Percentiles rank a stretch among this genome's conserved stretches.
Conservation (phyloP, 53 echinoderm and acorn worm species). For the Mesocentrotus franciscanus region DNA sequence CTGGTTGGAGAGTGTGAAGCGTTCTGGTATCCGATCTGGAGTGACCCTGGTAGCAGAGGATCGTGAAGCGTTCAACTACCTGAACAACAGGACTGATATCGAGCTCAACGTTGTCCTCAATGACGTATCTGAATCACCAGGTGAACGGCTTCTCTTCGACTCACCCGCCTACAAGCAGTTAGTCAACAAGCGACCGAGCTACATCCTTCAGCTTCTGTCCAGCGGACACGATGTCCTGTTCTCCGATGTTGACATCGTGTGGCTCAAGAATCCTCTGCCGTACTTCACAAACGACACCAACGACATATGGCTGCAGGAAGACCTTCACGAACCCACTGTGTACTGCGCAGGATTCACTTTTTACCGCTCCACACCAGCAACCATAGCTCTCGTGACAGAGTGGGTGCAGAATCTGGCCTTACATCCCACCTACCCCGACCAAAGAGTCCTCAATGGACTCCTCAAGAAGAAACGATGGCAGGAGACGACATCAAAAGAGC, state of each 20-base stretch:
- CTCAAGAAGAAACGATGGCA: constrained; percentile 54
- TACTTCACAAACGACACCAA: constrained; percentile 70
- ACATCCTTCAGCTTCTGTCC: constrained; percentile 71
- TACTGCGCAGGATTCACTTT: constrained; percentile 86
- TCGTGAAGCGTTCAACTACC: constrained; percentile 59
- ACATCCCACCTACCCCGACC: constrained; percentile 72
- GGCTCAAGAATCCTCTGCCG: constrained; percentile 81
- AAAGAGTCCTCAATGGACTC: constrained; percentile 72
- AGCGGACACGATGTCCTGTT: constrained; percentile 81
- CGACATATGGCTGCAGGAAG: constrained; percentile 80
- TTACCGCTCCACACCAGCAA: constrained; percentile 66
- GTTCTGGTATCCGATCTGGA: constrained; percentile 64
- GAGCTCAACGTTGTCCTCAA: constrained; percentile 67
- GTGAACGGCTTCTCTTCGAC: constrained; percentile 63
- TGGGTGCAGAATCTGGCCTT: constrained; percentile 70
- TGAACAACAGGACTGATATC: constrained; percentile 60
- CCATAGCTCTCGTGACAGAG: constrained; percentile 67
- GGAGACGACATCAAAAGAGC: constrained; percentile 29
- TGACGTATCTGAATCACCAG: constrained; percentile 52
- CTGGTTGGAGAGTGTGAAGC: constrained; percentile 80
- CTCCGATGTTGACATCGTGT: constrained; percentile 83
- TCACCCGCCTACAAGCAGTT: constrained; percentile 74
- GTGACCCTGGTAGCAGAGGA: constrained; percentile 79
- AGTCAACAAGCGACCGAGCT: constrained; percentile 83
- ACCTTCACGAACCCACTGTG: constrained; percentile 60